Evolutionary conservation across 2,888 invertebrate species (phyloP).

Genomic region (Endotricha flammealis): DNA sequence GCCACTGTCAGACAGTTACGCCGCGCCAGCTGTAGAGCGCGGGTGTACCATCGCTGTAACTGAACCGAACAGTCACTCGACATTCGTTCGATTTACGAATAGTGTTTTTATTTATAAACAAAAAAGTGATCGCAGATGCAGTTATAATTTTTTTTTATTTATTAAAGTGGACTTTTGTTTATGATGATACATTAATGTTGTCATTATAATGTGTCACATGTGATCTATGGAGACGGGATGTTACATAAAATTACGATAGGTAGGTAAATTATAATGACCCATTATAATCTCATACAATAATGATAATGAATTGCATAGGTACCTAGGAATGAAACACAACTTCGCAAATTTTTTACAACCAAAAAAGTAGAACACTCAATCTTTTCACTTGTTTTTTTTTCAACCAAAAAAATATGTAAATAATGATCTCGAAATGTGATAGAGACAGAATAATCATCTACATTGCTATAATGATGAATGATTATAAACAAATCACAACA

Average conservation of each 20-base stretch:
- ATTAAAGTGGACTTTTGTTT: constrained; percentile 2
- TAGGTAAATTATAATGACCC: constrained; percentile 12
- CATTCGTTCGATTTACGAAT: constrained; percentile 21
- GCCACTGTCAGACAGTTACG: constrained; percentile 47
- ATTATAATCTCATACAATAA: too few species aligned
- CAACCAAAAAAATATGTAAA: not conserved
- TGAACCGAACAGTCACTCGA: constrained; percentile 20
- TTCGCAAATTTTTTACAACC: too few species aligned
- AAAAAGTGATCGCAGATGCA: constrained; percentile 35
- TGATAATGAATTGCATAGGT: too few species aligned
- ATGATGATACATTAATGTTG: not conserved
- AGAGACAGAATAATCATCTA: not conserved
- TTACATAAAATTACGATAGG: constrained; percentile 33
- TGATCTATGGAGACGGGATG: constrained; percentile 26
- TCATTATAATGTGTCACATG: constrained; percentile 35
- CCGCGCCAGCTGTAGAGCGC: constrained; percentile 50
- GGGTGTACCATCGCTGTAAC: constrained; percentile 31
- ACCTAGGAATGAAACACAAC: too few species aligned
- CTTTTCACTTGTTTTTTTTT: too few species aligned
- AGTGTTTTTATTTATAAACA: constrained; percentile 60
- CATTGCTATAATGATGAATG: not conserved
- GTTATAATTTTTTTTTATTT: constrained; percentile 9
- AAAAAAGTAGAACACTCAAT: too few species aligned
- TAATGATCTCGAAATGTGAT: not conserved
- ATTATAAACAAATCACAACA: constrained; percentile 4